Conservation (phyloP, 2,888 invertebrate species). For the Meghimatium bilineatum region DNA sequence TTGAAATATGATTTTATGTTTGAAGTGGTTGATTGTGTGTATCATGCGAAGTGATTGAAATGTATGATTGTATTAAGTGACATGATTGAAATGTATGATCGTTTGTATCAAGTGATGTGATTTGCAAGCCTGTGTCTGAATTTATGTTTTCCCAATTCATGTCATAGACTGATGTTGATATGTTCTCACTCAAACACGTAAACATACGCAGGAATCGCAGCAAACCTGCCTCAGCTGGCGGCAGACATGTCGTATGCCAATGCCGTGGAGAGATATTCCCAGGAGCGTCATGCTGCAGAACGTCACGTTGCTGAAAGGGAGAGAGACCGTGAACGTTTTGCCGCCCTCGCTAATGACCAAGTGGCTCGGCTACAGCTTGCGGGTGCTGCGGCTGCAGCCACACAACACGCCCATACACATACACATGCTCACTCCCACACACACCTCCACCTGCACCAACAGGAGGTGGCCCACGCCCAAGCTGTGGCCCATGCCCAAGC, state of each 20-base stretch:
- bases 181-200: not conserved
- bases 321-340: constrained; percentile 75
- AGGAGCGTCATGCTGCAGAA: constrained; percentile 82
- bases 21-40: no score
- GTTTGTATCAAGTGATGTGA: no score
- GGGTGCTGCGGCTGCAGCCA: constrained; percentile 59
- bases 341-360: constrained; percentile 91
- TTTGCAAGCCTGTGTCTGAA: no score
- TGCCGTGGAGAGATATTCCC: constrained; percentile 54
- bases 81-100: no score
- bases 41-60: no score
- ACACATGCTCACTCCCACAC: constrained; percentile 91
- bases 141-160: not conserved
- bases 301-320: constrained; percentile 52
- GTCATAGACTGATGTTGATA: not conserved
- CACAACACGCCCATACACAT: constrained; percentile 51
- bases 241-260: constrained; percentile 53
- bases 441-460: constrained; percentile 84
- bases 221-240: constrained; percentile 44
- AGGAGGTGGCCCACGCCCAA: constrained; percentile 55
- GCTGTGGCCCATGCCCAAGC: constrained; percentile 51
- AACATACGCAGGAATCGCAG: constrained; percentile 34
- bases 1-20: no score
- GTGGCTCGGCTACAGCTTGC: constrained; percentile 96
- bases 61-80: no score